These are phyloP conservation scores for Cyclopterus lumpus DNA, from an alignment of 2,797 vertebrate genomes.

Conservation along the genomic window DNA sequence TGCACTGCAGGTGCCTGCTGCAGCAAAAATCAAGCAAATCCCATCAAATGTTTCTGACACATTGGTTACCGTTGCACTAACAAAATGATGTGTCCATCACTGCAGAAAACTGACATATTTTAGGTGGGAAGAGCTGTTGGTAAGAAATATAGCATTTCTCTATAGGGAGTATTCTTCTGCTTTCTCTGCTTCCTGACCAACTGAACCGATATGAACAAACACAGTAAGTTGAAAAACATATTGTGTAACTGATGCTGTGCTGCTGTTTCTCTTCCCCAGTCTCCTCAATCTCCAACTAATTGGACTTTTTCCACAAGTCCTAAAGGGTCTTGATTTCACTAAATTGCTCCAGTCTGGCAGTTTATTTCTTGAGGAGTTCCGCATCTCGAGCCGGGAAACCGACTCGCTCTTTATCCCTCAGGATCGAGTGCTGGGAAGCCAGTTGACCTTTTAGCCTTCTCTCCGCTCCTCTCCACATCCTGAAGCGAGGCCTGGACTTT, in stretches of 20 bases:
- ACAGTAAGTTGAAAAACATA: neutral
- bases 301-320: constrained; percentile 41
- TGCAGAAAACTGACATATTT: constrained; percentile 1
- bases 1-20: neutral
- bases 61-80: neutral
- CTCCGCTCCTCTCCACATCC: constrained; percentile 38
- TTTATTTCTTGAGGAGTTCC: constrained; percentile 27
- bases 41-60: constrained; percentile 7
- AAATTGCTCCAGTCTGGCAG: constrained; percentile 37
- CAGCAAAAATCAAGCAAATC: neutral
- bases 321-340: constrained; percentile 40
- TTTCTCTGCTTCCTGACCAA: constrained; percentile 15
- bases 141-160: constrained; percentile 17
- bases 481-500: constrained; percentile 34
- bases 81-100: neutral
- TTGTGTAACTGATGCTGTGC: constrained; percentile 17
- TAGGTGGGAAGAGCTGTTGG: neutral
- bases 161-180: neutral
- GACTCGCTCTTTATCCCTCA: constrained; percentile 40
- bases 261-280: constrained; percentile 36
- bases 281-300: constrained; percentile 40
- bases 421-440: constrained; percentile 52
- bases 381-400: constrained; percentile 25
- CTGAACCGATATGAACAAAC: constrained; percentile 12
- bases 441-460: constrained; percentile 55